A percentile compares a stretch with the other conserved stretches of the same genome.
Evolutionary conservation across 2,888 invertebrate genomes (phyloP).

Genomic region (Drosophila hamatofila): DNA sequence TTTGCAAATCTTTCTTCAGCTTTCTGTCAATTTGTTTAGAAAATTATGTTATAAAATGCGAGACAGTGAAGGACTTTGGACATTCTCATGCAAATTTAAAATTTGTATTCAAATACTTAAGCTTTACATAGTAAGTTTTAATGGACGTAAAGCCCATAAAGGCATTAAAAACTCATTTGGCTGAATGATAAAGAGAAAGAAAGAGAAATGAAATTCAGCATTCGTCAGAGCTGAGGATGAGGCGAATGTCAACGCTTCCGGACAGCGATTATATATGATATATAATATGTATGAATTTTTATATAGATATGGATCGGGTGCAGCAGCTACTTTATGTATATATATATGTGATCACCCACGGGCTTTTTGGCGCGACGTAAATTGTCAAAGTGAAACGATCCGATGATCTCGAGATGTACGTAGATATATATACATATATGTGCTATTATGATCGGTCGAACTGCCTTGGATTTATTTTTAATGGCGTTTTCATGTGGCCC

Average conservation of each 20-base stretch:
- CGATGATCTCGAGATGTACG: constrained; percentile 27
- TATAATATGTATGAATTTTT: constrained; percentile 1
- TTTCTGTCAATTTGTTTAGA: background rate
- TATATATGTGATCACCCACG: constrained; percentile 44
- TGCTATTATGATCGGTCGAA: constrained; percentile 56
- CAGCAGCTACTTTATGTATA: constrained; percentile 6
- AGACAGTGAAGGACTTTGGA: background rate
- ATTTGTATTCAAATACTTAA: constrained; percentile 6
- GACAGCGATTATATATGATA: constrained; percentile 11
- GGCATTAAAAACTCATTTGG: constrained; percentile 50
- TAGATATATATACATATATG: constrained; percentile 4
- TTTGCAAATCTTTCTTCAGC: background rate
- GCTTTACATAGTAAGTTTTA: background rate
- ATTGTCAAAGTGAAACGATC: constrained; percentile 51
- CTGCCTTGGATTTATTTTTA: constrained; percentile 72
- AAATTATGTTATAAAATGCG: background rate
- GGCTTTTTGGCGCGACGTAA: constrained; percentile 40
- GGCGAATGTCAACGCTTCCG: constrained; percentile 66
- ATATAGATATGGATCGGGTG: constrained; percentile 19
- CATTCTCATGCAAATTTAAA: background rate
- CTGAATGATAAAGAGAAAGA: background rate
- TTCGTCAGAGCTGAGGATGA: constrained; percentile 47
- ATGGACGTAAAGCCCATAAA: constrained; percentile 36
- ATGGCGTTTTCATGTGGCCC: constrained; percentile 67
- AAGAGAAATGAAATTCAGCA: constrained; percentile 43